Evolutionary conservation across 2,888 invertebrate species (phyloP).

Genomic region (Drosophila koepferae): DNA sequence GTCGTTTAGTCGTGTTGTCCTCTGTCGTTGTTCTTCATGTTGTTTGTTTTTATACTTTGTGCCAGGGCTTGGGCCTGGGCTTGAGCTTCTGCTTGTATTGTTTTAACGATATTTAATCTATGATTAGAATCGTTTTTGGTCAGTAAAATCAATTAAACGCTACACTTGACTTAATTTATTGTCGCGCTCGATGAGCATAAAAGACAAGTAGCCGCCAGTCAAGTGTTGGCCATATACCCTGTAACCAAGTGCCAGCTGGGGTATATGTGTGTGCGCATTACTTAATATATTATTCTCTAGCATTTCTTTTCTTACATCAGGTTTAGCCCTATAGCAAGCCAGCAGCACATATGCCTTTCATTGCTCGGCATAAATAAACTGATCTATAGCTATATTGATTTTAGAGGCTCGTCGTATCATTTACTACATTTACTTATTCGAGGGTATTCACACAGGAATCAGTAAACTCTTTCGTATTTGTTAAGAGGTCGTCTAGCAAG

Average conservation of each 20-base stretch:
- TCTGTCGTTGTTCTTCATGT: slow-evolving; percentile 10
- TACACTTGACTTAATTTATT: slow-evolving; percentile 79
- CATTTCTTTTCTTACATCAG: too few species aligned
- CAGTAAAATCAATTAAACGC: slow-evolving; percentile 73
- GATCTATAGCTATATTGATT: background rate
- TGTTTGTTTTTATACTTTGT: slow-evolving; percentile 17
- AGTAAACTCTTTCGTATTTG: slow-evolving; percentile 16
- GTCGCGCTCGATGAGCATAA: slow-evolving; percentile 56
- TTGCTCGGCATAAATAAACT: background rate
- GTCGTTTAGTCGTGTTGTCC: slow-evolving; percentile 39
- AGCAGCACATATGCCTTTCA: background rate
- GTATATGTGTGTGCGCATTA: background rate
- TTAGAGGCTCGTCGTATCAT: background rate
- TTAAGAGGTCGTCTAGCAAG: slow-evolving; percentile 17
- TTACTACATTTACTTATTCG: background rate
- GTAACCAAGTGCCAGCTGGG: background rate
- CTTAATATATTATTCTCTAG: too few species aligned
- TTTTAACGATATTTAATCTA: slow-evolving; percentile 79
- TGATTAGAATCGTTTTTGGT: slow-evolving; percentile 71
- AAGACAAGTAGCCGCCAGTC: slow-evolving; percentile 60
- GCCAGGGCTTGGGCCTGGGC: background rate
- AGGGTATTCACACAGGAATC: slow-evolving; percentile 5
- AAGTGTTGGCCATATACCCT: slow-evolving; percentile 30
- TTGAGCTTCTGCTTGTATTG: slow-evolving; percentile 45
- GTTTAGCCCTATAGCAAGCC: background rate